Percentiles rank a stretch among this genome's conserved stretches.
phyloP scores from a whole-genome alignment of 2,113 vertebrate genomes.

The Pipra filicauda region DNA sequence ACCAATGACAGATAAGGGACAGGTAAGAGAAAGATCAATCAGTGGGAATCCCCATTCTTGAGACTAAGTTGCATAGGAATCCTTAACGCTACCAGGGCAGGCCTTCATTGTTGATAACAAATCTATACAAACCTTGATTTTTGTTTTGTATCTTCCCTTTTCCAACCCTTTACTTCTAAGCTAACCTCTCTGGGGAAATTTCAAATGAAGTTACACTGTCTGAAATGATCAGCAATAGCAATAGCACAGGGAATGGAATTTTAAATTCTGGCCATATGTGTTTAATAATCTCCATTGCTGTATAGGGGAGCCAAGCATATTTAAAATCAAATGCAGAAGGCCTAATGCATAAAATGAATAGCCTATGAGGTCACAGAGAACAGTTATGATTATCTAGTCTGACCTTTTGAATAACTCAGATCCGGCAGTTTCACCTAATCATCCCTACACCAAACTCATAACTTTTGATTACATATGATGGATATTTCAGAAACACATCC shows the following conservation, averaged over 20 bases:
- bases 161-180: not conserved
- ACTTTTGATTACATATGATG: not conserved
- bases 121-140: not conserved
- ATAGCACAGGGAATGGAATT: not conserved
- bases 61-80: not conserved
- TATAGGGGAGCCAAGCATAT: not conserved
- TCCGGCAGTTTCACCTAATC: slow-evolving; percentile 19
- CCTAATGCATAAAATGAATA: slow-evolving; percentile 6
- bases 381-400: slow-evolving; percentile 10
- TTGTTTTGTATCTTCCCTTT: not conserved
- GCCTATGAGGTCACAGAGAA: not conserved
- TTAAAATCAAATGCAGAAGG: slow-evolving; percentile 12
- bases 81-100: not conserved
- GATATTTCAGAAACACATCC: not conserved
- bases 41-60: not conserved
- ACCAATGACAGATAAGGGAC: not conserved
- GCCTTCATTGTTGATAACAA: not conserved
- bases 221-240: not conserved
- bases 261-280: slow-evolving; percentile 3
- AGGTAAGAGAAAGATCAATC: not conserved
- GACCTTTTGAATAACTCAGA: slow-evolving; percentile 38
- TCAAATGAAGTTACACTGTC: not conserved
- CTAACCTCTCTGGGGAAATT: not conserved
- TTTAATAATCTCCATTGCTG: not conserved
- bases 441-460: not conserved